Evolutionary conservation across 2,797 vertebrate species (phyloP).

Genomic region (Danionella dracula): DNA sequence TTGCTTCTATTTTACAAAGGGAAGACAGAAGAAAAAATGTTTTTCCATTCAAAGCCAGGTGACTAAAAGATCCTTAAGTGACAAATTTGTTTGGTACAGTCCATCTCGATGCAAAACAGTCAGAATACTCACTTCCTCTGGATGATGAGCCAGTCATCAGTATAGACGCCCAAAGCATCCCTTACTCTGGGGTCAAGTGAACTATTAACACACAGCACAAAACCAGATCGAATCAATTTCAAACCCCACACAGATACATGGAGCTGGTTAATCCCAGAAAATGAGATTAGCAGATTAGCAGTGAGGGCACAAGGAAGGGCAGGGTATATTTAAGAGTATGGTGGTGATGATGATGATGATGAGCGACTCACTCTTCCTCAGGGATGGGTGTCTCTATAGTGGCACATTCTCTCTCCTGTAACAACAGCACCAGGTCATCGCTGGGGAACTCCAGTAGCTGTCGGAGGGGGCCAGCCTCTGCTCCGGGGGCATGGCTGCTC

Average conservation of each 20-base stretch:
- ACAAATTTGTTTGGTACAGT: background rate
- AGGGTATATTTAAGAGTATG: conserved; percentile 20
- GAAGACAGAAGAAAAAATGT: too few species aligned
- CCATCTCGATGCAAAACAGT: background rate
- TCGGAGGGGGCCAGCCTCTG: conserved; percentile 76
- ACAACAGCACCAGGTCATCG: conserved; percentile 81
- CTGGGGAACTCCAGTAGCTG: conserved; percentile 83
- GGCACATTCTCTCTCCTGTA: conserved; percentile 80
- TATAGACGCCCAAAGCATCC: conserved; percentile 83
- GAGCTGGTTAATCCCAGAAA: background rate
- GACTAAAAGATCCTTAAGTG: too few species aligned
- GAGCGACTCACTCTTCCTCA: conserved; percentile 73
- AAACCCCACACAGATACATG: background rate
- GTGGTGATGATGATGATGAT: conserved; percentile 5
- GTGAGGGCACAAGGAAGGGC: background rate
- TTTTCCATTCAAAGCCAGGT: too few species aligned
- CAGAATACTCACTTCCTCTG: conserved; percentile 76
- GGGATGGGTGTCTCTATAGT: conserved; percentile 81
- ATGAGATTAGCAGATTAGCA: conserved; percentile 18
- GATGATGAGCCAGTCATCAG: conserved; percentile 86
- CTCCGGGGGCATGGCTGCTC: conserved; percentile 73
- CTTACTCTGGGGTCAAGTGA: conserved; percentile 80
- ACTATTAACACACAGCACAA: conserved; percentile 53
- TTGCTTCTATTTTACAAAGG: too few species aligned
- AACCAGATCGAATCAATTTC: background rate